Evolutionary conservation across 1,140 invertebrate species (phyloP).

Genomic region (Diprion similis): DNA sequence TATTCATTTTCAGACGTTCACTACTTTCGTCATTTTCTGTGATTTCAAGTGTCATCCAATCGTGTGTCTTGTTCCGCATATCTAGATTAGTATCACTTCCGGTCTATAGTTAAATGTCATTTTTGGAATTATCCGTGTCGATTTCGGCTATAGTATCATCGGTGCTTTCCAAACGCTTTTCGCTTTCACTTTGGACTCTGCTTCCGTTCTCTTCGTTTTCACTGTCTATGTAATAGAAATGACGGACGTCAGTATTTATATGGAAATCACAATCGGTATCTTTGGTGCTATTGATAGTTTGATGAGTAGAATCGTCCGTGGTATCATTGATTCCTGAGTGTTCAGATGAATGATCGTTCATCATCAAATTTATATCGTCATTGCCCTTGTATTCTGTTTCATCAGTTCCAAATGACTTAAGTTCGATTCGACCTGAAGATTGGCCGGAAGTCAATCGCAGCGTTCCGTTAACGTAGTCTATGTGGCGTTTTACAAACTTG

Average conservation of each 20-base stretch:
- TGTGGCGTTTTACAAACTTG: conserved; percentile 18
- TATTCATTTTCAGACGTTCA: background rate
- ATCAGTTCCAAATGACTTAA: background rate
- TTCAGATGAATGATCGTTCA: background rate
- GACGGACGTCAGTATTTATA: background rate
- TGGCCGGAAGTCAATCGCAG: background rate
- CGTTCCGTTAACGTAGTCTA: conserved; percentile 13
- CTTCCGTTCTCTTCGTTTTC: background rate
- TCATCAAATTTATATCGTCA: background rate
- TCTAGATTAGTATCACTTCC: background rate
- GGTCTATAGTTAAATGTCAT: background rate
- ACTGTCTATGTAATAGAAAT: background rate
- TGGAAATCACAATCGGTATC: background rate
- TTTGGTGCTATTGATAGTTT: background rate
- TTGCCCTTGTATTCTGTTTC: background rate
- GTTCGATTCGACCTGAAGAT: background rate
- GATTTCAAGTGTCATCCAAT: background rate
- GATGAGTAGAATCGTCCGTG: background rate
- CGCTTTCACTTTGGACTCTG: background rate
- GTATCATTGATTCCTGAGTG: background rate
- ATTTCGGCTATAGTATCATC: background rate
- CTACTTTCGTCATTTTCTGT: background rate
- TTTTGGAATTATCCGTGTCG: background rate
- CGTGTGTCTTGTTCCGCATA: background rate
- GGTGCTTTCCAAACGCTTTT: background rate